Evolutionary conservation across 2,113 vertebrate genomes (phyloP), one percentile per base, ranked within the genome.

Genomic region (Thunnus maccoyii): DNA sequence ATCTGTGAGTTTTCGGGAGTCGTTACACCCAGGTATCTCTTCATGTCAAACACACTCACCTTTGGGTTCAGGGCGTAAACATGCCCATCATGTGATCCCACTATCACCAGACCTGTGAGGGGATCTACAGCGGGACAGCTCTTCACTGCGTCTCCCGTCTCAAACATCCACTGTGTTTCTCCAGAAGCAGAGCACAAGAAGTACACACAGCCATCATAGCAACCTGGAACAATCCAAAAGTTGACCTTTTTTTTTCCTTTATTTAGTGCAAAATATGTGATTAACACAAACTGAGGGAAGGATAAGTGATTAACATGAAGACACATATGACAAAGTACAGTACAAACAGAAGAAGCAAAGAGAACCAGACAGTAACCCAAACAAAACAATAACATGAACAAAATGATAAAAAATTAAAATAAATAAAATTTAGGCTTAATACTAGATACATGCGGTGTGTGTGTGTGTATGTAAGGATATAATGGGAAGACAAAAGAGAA

Each of bases 61-160:
- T 97, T 93, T 86, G 97, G 95, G 81, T 99, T 92, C 86, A 99
- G 89, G 84, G 96, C 97, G 41, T 99, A 99, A 1, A 96, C 65
- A 0, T 96, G 94, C 0, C 97, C 96, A 67, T 99, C 98, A 62
- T 99, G 97, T 0, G 98, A 99, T 2, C 98, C 98, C 44, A 97
- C 15, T 10, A 96, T 94, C 55, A 99, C 60, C 60, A 97, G 86
- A 10, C 97, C 97, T 22, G 95, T 96, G 76, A 89, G 76, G 47
- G 94, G 92, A 73, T 99, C 97, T 58, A 96, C 71, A 7, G 94
- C 86, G 5, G 97, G 94, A 69, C 95, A 96, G 88, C 97, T 97
- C 91, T 99, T 99, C 85, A 99, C 96, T 0, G 96, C 75, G 36
- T 97, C 95, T 41, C 94, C 94, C 0, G 98, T 97, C 79, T 91